Percentiles rank a stretch among this genome's conserved stretches.
Conservation (phyloP, 2,888 invertebrate species). For the Anodontia alba region DNA sequence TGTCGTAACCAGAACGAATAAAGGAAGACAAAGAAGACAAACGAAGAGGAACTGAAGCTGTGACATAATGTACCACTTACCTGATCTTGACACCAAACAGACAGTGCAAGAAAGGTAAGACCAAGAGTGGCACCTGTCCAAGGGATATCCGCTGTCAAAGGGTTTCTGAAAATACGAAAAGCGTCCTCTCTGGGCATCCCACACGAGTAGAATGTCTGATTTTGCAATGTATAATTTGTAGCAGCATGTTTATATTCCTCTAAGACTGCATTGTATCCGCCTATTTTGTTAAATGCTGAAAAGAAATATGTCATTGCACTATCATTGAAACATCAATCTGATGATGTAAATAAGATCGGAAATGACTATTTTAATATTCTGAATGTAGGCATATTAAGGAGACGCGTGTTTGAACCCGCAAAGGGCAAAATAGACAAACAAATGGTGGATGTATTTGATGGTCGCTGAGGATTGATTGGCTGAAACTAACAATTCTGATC, state of each 20-base stretch:
- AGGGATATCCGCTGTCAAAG: conserved; percentile 77
- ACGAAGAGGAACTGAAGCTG: no score
- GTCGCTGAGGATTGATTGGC: no score
- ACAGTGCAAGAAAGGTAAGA: conserved; percentile 79
- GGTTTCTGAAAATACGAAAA: conserved; percentile 77
- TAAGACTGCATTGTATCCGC: conserved; percentile 85
- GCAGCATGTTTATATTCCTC: conserved; percentile 83
- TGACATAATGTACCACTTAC: conserved; percentile 52
- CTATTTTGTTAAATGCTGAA: conserved; percentile 80
- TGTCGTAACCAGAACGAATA: no score
- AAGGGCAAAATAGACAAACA: no score
- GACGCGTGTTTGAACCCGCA: no score
- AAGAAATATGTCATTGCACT: not conserved
- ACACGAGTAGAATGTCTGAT: conserved; percentile 71
- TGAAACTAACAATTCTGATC: no score
- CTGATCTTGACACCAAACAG: conserved; percentile 84
- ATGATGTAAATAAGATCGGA: no score
- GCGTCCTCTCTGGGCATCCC: conserved; percentile 78
- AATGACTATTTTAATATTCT: no score
- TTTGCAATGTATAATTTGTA: conserved; percentile 80
- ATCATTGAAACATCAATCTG: no score
- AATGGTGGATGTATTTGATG: no score
- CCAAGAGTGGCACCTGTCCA: conserved; percentile 82
- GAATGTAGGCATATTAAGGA: no score
- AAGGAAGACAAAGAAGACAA: no score